Conservation (phyloP, 2,797 vertebrate species). For the Pelobates cultripes region DNA sequence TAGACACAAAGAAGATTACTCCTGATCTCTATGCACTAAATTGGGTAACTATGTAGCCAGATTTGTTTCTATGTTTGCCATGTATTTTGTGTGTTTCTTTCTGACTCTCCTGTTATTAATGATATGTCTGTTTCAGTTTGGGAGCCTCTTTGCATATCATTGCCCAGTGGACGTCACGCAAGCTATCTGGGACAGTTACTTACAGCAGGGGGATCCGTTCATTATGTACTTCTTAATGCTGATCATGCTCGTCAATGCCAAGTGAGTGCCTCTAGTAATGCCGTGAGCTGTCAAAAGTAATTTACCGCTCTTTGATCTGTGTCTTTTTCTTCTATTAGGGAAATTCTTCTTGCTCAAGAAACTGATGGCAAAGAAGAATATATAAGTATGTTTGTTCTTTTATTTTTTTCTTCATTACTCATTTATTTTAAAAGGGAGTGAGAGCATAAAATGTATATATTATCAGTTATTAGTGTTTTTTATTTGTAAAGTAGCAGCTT, state of each 20-base stretch:
- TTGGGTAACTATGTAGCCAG: constrained; percentile 82
- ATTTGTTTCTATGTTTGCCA: background rate
- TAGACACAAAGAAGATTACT: constrained; percentile 98
- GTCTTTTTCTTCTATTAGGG: constrained; percentile 73
- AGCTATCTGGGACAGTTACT: constrained; percentile 92
- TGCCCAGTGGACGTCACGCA: constrained; percentile 89
- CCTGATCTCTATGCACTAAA: constrained; percentile 94
- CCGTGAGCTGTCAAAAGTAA: constrained; percentile 53
- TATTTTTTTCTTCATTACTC: too few species aligned
- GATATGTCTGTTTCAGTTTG: constrained; percentile 75
- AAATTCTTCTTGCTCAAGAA: constrained; percentile 85
- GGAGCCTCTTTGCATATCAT: constrained; percentile 91
- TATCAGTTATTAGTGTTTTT: too few species aligned
- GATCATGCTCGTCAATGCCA: constrained; percentile 97
- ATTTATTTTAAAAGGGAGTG: too few species aligned
- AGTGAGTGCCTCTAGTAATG: constrained; percentile 76
- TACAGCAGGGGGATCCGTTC: constrained; percentile 95
- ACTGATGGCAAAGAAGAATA: constrained; percentile 85
- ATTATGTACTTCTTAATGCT: constrained; percentile 98
- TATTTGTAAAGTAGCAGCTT: too few species aligned
- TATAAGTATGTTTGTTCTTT: constrained; percentile 81
- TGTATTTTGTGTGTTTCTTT: too few species aligned
- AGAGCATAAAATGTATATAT: too few species aligned
- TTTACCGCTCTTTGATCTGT: constrained; percentile 20
- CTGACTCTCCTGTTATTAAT: too few species aligned